Evolutionary conservation across 1,140 invertebrate genomes (phyloP).

Genomic region (Pseudachorutes palmiensis): DNA sequence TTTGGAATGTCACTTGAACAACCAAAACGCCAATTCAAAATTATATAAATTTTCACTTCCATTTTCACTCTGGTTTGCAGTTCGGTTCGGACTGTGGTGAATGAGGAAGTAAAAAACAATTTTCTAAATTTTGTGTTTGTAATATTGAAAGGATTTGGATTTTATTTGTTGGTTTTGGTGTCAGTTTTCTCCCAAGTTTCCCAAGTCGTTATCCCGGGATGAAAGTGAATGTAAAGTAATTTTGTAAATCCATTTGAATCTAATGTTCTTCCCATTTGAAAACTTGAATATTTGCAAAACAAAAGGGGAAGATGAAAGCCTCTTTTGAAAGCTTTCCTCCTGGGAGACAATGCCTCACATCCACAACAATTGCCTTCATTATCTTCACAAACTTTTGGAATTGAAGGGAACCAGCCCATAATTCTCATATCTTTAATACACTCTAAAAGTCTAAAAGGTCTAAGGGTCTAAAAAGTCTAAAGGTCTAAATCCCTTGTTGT

Average conservation of each 20-base stretch:
- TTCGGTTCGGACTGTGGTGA: neutral
- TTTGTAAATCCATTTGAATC: neutral
- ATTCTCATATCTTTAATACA: too few species aligned
- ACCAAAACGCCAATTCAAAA: neutral
- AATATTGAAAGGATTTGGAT: neutral
- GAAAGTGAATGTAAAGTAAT: neutral
- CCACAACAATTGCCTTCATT: neutral
- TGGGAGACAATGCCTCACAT: neutral
- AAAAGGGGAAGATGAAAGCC: neutral
- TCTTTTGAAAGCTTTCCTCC: neutral
- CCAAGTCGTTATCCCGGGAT: neutral
- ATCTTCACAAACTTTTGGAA: neutral
- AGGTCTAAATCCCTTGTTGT: too few species aligned
- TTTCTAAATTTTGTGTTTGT: neutral
- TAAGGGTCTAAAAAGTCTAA: too few species aligned
- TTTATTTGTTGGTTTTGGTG: neutral
- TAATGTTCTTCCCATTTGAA: neutral
- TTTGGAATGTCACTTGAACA: too few species aligned
- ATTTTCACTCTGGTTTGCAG: neutral
- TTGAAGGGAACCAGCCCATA: neutral
- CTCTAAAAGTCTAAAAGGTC: too few species aligned
- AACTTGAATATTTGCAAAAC: neutral
- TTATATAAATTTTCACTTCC: constrained; percentile 19
- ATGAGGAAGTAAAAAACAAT: neutral
- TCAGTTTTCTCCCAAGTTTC: neutral